phyloP scores from a whole-genome alignment of 2,888 invertebrate species.

The Latheticus oryzae region DNA sequence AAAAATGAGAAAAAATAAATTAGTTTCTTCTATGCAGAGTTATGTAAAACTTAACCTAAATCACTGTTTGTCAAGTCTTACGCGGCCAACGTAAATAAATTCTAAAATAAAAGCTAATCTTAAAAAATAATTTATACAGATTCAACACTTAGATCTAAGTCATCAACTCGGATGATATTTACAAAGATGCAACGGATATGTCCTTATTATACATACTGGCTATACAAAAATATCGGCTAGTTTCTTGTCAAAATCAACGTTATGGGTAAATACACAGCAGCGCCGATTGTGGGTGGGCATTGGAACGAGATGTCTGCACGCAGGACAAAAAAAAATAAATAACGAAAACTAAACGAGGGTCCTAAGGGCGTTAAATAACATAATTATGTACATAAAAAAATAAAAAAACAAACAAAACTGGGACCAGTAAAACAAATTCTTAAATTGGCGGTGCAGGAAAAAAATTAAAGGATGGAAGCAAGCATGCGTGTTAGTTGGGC shows the following conservation, averaged over 20 bases:
- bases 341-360: slow-evolving; percentile 48
- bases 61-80: slow-evolving; percentile 64
- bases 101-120: slow-evolving; percentile 54
- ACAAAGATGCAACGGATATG: slow-evolving; percentile 63
- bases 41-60: slow-evolving; percentile 62
- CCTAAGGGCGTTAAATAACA: slow-evolving; percentile 47
- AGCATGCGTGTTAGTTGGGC: slow-evolving; percentile 34
- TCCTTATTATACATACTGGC: slow-evolving; percentile 39
- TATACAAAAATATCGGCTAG: slow-evolving; percentile 38
- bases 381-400: slow-evolving; percentile 49
- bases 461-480: not conserved
- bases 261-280: slow-evolving; percentile 15
- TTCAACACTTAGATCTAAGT: slow-evolving; percentile 53
- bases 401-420: slow-evolving; percentile 47
- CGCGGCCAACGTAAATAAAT: slow-evolving; percentile 56
- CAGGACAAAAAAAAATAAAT: slow-evolving; percentile 45
- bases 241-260: too few species aligned
- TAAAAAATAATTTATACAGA: slow-evolving; percentile 58
- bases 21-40: slow-evolving; percentile 54
- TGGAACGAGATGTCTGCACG: slow-evolving; percentile 50
- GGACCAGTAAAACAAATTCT: slow-evolving; percentile 64
- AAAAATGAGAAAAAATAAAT: slow-evolving; percentile 59
- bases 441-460: slow-evolving; percentile 18
- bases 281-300: slow-evolving; percentile 23
- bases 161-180: slow-evolving; percentile 53